Conservation (phyloP, 2,888 invertebrate species). For the Ctena decussata region DNA sequence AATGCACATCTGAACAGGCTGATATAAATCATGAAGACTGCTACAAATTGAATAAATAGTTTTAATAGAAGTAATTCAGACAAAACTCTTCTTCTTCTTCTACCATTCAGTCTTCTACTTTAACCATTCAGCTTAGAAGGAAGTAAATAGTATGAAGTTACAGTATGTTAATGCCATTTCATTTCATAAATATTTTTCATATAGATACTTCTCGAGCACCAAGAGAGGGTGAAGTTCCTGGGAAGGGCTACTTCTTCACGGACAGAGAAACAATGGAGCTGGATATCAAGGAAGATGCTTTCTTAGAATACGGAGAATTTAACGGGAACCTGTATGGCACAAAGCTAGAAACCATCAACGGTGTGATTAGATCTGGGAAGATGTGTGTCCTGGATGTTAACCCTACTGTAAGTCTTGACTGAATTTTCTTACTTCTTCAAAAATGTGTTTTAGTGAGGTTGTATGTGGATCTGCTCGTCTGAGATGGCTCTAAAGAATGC, state of each 20-base stretch:
- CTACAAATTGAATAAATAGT: too few species aligned
- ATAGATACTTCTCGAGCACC: slow-evolving; percentile 97
- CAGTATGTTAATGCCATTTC: slow-evolving; percentile 86
- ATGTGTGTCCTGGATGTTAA: slow-evolving; percentile 99
- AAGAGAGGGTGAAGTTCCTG: slow-evolving; percentile 97
- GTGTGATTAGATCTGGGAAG: slow-evolving; percentile 97
- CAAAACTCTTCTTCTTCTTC: too few species aligned
- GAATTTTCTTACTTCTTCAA: background rate
- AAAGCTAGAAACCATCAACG: slow-evolving; percentile 96
- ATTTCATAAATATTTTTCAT: slow-evolving; percentile 56
- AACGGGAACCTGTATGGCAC: slow-evolving; percentile 99
- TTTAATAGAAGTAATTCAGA: too few species aligned
- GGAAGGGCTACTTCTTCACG: slow-evolving; percentile 99
- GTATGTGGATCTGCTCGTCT: too few species aligned
- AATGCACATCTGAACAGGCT: too few species aligned
- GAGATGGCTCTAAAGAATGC: too few species aligned
- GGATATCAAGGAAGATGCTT: slow-evolving; percentile 96
- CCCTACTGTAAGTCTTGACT: slow-evolving; percentile 89
- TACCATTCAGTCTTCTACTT: too few species aligned
- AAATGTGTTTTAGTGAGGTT: too few species aligned
- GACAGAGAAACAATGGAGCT: slow-evolving; percentile 97
- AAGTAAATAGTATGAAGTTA: too few species aligned
- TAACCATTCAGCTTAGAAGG: too few species aligned
- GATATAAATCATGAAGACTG: too few species aligned
- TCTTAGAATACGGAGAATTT: slow-evolving; percentile 99